Conservation (phyloP, 2,113 vertebrate species). For the Regulus satrapa region DNA sequence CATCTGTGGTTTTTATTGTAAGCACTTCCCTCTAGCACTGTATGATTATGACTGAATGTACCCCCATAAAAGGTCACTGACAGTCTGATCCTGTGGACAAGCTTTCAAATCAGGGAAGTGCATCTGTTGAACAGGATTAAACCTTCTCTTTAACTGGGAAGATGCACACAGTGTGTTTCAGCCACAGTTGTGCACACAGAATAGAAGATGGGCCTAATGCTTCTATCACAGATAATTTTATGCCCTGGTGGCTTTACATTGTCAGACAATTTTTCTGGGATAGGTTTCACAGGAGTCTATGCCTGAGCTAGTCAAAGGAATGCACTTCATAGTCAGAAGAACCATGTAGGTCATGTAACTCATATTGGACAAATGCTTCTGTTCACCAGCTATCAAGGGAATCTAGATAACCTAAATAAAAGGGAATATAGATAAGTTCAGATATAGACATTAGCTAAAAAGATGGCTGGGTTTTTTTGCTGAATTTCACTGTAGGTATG, state of each 20-base stretch:
- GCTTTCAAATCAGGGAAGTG: background rate
- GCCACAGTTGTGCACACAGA: background rate
- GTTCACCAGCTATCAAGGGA: background rate
- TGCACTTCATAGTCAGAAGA: background rate
- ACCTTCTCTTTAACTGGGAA: background rate
- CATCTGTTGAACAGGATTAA: background rate
- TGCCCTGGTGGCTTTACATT: background rate
- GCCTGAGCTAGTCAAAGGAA: background rate
- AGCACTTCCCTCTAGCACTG: background rate
- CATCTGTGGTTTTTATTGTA: background rate
- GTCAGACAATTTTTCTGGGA: background rate
- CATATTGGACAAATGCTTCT: fast-evolving
- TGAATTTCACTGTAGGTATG: background rate
- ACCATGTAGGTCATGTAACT: fast-evolving
- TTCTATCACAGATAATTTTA: background rate
- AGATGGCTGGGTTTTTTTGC: background rate
- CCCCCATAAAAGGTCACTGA: background rate
- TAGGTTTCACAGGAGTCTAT: background rate
- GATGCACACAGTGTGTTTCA: background rate
- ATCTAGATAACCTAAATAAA: background rate
- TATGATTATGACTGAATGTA: background rate
- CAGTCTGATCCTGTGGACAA: background rate
- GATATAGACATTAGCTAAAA: background rate
- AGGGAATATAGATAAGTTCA: background rate
- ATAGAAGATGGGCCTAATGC: background rate